Evolutionary conservation across 2,888 invertebrate species (phyloP).

Genomic region (Ophion costatus): DNA sequence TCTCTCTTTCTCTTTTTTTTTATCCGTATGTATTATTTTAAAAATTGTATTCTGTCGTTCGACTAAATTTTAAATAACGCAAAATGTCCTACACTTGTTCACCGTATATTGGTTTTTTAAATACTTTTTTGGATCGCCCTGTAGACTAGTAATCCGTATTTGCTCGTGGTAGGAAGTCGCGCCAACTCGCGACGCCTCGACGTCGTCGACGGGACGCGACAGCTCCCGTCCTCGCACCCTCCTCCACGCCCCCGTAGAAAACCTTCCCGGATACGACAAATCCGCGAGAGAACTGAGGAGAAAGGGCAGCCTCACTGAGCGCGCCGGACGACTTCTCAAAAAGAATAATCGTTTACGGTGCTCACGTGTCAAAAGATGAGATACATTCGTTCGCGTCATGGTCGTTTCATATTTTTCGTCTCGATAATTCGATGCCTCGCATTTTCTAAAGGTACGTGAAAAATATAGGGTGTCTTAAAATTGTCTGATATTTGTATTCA

Average conservation of each 20-base stretch:
- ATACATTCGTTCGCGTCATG: conserved; percentile 31
- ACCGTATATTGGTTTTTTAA: background rate
- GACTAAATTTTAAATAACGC: background rate
- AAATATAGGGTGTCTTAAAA: too few relatives aligned
- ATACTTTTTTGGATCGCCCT: conserved; percentile 38
- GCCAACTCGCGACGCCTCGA: conserved; percentile 53
- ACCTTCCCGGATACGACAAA: conserved; percentile 44
- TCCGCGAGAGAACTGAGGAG: conserved; percentile 31
- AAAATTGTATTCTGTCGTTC: background rate
- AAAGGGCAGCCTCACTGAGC: conserved; percentile 2
- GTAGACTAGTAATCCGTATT: conserved; percentile 51
- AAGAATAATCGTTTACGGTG: conserved; percentile 23
- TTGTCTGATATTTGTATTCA: too few relatives aligned
- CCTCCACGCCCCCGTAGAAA: conserved; percentile 9
- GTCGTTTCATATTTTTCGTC: conserved; percentile 16
- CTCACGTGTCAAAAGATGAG: conserved; percentile 25
- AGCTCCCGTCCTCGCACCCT: conserved; percentile 30
- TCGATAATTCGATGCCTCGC: conserved; percentile 17
- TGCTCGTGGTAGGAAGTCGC: conserved; percentile 50
- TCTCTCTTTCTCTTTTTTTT: background rate
- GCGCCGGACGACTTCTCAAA: conserved; percentile 18
- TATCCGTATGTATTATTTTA: background rate
- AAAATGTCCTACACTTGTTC: background rate
- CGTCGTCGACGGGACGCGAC: conserved; percentile 51
- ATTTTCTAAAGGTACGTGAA: background rate